Percentiles rank a stretch among this genome's conserved stretches.
Evolutionary conservation across 2,888 invertebrate species (phyloP).

Genomic region (Podabrus alpinus): DNA sequence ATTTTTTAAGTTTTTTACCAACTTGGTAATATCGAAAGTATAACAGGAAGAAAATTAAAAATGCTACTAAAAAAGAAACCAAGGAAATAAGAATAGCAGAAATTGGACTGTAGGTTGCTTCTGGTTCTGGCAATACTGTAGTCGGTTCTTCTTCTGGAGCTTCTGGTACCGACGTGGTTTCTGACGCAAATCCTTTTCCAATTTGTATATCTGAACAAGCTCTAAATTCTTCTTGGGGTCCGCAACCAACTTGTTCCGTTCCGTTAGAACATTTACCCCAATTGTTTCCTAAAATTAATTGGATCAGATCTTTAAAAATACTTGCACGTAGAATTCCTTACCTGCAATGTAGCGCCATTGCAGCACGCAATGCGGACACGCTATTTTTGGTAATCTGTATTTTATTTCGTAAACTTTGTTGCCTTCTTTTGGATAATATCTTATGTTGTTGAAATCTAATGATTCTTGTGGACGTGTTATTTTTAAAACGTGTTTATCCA

Average conservation of each 20-base stretch:
- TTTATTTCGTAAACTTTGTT: conserved; percentile 78
- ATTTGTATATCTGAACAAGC: conserved; percentile 83
- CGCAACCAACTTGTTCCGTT: conserved; percentile 81
- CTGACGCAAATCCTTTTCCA: conserved; percentile 58
- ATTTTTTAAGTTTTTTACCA: conserved; percentile 67
- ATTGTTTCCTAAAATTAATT: conserved; percentile 62
- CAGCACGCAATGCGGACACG: conserved; percentile 80
- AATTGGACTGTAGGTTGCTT: conserved; percentile 56
- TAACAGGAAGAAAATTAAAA: conserved; percentile 67
- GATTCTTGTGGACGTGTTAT: conserved; percentile 54
- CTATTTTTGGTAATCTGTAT: conserved; percentile 60
- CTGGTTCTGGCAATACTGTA: conserved; percentile 33
- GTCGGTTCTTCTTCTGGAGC: conserved; percentile 33
- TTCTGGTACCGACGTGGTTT: conserved; percentile 56
- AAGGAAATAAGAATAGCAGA: conserved; percentile 66
- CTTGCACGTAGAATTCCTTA: conserved; percentile 11
- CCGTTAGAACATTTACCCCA: conserved; percentile 79
- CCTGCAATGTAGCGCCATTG: conserved; percentile 90
- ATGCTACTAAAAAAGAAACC: conserved; percentile 67
- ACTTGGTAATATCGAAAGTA: conserved; percentile 79
- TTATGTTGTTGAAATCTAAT: conserved; percentile 59
- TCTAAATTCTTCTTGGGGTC: conserved; percentile 86
- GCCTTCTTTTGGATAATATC: conserved; percentile 77
- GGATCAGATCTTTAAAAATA: neutral
- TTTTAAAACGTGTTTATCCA: conserved; percentile 72